These are phyloP conservation scores for Anadara kagoshimensis DNA, from an alignment of 1,140 invertebrate species.

Conservation along the genomic window DNA sequence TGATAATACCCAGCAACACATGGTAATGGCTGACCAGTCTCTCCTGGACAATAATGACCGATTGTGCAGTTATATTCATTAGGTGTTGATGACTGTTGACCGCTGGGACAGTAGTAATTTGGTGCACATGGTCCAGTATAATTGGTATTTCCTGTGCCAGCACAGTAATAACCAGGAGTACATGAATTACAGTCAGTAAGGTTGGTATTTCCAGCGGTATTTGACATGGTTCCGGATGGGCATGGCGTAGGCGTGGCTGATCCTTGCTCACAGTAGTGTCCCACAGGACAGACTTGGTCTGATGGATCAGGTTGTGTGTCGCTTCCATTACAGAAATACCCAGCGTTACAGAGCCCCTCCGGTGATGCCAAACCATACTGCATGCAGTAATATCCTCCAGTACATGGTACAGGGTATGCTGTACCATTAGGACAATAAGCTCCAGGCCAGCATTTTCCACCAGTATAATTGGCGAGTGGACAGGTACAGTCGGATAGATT, in stretches of 20 bases:
- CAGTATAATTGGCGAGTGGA: constrained; percentile 65
- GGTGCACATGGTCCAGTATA: constrained; percentile 60
- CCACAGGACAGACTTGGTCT: constrained; percentile 48
- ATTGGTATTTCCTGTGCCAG: constrained; percentile 57
- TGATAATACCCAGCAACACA: constrained; percentile 66
- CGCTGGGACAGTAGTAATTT: constrained; percentile 69
- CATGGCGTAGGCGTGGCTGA: constrained; percentile 62
- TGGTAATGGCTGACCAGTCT: constrained; percentile 49
- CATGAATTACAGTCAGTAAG: constrained; percentile 59
- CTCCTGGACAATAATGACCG: constrained; percentile 66
- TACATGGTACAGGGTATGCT: constrained; percentile 61
- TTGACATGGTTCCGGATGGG: constrained; percentile 64
- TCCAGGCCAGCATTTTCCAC: constrained; percentile 70
- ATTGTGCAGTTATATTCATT: constrained; percentile 64
- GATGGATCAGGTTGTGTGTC: constrained; percentile 59
- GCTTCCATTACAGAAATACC: constrained; percentile 63
- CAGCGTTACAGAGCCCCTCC: constrained; percentile 62
- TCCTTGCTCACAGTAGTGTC: constrained; percentile 62
- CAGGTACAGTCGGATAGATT: constrained; percentile 60
- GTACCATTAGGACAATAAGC: constrained; percentile 65
- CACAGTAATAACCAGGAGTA: constrained; percentile 67
- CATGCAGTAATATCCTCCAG: constrained; percentile 62
- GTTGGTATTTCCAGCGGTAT: constrained; percentile 54
- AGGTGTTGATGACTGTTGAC: constrained; percentile 61
- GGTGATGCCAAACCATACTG: constrained; percentile 55